phyloP scores from a whole-genome alignment of 2,797 vertebrate genomes.

The Scarus forsteni region DNA sequence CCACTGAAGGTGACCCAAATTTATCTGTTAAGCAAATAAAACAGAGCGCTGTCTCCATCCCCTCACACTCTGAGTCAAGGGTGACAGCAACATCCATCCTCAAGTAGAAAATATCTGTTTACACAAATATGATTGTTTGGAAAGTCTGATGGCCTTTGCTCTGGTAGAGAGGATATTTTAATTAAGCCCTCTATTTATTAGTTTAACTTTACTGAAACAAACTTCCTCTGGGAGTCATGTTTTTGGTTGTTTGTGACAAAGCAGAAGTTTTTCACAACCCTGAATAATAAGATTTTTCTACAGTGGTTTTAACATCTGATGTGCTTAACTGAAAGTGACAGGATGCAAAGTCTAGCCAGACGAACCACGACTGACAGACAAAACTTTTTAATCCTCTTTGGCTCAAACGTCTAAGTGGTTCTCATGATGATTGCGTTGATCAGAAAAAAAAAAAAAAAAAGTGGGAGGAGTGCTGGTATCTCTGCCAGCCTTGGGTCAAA shows the following conservation, averaged over 20 bases:
- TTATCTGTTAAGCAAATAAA: slow-evolving; percentile 45
- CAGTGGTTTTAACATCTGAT: neutral
- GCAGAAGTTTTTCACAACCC: slow-evolving; percentile 1
- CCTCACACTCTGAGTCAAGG: slow-evolving; percentile 38
- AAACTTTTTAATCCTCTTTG: neutral
- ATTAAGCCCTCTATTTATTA: slow-evolving; percentile 77
- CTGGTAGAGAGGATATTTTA: slow-evolving; percentile 58
- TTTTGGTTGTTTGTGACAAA: slow-evolving; percentile 45
- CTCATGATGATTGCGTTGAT: slow-evolving; percentile 7
- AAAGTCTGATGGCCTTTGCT: slow-evolving; percentile 56
- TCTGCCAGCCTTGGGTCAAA: too few species aligned
- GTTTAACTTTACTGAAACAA: slow-evolving; percentile 71
- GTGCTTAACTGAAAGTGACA: neutral
- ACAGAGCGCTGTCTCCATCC: slow-evolving; percentile 40
- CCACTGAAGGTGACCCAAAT: slow-evolving; percentile 50
- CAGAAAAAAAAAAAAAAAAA: slow-evolving; percentile 7
- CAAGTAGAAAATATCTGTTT: slow-evolving; percentile 66
- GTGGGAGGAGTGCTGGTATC: too few species aligned
- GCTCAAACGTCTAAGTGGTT: neutral
- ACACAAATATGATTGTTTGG: slow-evolving; percentile 67
- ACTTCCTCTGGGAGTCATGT: slow-evolving; percentile 46
- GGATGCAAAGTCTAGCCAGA: neutral
- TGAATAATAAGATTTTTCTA: neutral
- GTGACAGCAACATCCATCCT: slow-evolving; percentile 45
- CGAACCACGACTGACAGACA: slow-evolving; percentile 1